Evolutionary conservation across 2,113 vertebrate species (phyloP), one percentile per base, ranked within the genome.

Genomic region (Motacilla alba): DNA sequence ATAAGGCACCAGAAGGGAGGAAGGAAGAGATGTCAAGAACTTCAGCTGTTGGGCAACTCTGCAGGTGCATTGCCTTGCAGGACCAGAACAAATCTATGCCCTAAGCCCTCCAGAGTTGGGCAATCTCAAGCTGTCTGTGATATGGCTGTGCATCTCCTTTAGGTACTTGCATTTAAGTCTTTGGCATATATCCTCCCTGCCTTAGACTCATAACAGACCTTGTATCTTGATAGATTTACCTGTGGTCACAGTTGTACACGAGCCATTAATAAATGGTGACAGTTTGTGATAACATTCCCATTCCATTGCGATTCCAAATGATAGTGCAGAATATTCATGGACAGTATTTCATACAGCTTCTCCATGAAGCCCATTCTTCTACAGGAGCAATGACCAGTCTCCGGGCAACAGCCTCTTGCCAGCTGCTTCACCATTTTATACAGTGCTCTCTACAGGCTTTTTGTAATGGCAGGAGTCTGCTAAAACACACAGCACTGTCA

Each of bases 81-180:
- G 14, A 55, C 3, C 18, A 30, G 28, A 78, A 13, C 4, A 75
- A 44, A n/a, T 21, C 31, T 60, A 8, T 76, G 41, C 12, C 33
- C 3, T 66, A 39, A 44, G 10, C 8, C 15, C 2, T 49, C 37
- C 35, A 69, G 28, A 15, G 7, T 0, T 69, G 30, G 41, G 19
- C 28, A 52, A 7, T 41, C 37, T 60, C 13, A 41, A 60, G 4
- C 27, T 64, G 39, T 33, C 24, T 64, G 44, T 47, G 30, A 56
- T 79, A 59, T 21, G 37, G 6, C 21, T 41, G 9, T 68, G 12
- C 24, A 13, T 60, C 37, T 84, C 21, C 18, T 74, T 46, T 44
- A 33, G 22, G 27, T 47, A 39, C 21, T 28, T 72, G 22, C 19
- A 16, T 35, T 11, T 20, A 75, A 31, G 46, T 74, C 13, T 64